phyloP scores from a whole-genome alignment of 2,888 invertebrate genomes.

The Dione vanillae region DNA sequence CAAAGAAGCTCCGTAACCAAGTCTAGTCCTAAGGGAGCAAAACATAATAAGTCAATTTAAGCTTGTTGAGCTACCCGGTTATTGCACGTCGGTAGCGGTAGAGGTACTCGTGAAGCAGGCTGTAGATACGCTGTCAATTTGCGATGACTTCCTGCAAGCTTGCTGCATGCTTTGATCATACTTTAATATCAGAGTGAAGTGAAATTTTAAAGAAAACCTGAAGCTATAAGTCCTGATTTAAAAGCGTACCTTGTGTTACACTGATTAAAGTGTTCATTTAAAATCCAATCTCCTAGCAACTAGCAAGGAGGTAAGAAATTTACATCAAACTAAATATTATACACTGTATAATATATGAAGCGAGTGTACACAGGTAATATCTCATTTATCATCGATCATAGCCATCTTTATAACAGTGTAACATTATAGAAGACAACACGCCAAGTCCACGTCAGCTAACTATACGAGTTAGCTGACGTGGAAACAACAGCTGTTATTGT shows the following conservation, averaged over 20 bases:
- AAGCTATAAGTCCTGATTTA: slow-evolving; percentile 1
- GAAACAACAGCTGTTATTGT: no score
- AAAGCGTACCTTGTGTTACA: neutral
- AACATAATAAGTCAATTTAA: slow-evolving; percentile 7
- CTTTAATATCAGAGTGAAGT: slow-evolving; percentile 4
- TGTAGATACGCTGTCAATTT: slow-evolving; percentile 6
- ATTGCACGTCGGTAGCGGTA: no score
- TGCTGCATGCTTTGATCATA: neutral
- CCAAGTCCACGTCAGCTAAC: no score
- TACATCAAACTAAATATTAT: neutral
- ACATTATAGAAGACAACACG: no score
- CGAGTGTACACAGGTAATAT: neutral
- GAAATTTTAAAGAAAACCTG: neutral
- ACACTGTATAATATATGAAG: neutral
- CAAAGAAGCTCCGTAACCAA: neutral
- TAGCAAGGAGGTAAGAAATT: neutral
- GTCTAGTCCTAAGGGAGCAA: no score
- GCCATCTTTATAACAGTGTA: no score
- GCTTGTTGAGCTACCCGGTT: neutral
- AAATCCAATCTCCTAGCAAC: no score
- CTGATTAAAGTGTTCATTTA: no score
- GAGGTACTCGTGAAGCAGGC: no score
- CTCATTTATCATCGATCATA: neutral
- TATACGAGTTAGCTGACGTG: no score
- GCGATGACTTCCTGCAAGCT: neutral